phyloP scores from a whole-genome alignment of 2,113 vertebrate genomes.

The Leucosticte australis region DNA sequence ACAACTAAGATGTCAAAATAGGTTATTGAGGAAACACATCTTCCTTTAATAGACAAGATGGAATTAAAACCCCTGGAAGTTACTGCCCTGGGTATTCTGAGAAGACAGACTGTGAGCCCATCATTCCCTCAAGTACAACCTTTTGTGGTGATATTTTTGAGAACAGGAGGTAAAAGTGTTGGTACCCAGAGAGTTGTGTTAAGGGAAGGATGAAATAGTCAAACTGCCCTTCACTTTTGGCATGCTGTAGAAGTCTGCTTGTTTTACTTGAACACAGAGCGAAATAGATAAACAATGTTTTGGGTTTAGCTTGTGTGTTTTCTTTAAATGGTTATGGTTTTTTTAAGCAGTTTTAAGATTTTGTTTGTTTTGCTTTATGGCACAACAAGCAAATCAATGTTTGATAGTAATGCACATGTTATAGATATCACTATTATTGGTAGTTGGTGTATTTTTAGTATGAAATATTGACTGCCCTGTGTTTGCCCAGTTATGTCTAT shows the following conservation, averaged over 20 bases:
- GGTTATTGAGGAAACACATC: slow-evolving; percentile 64
- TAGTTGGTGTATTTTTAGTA: slow-evolving; percentile 28
- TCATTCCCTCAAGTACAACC: slow-evolving; percentile 45
- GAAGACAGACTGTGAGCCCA: slow-evolving; percentile 41
- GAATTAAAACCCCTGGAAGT: slow-evolving; percentile 67
- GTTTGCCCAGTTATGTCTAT: neutral
- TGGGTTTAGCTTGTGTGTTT: neutral
- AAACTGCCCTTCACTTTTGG: neutral
- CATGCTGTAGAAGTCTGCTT: neutral
- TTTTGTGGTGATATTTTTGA: slow-evolving; percentile 23
- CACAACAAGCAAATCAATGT: neutral
- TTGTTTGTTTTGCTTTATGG: neutral
- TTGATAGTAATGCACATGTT: neutral
- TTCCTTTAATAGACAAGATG: slow-evolving; percentile 58
- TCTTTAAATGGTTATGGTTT: neutral
- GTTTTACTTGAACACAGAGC: neutral
- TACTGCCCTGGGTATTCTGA: slow-evolving; percentile 55
- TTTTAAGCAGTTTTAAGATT: neutral
- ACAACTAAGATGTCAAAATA: slow-evolving; percentile 67
- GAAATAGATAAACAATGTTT: neutral
- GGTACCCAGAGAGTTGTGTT: neutral
- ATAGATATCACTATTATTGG: neutral
- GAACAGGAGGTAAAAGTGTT: slow-evolving; percentile 34
- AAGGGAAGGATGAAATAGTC: neutral
- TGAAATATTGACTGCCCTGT: slow-evolving; percentile 13